Evolutionary conservation across 2,797 vertebrate genomes (phyloP).

Genomic region (Danio aesculapii): DNA sequence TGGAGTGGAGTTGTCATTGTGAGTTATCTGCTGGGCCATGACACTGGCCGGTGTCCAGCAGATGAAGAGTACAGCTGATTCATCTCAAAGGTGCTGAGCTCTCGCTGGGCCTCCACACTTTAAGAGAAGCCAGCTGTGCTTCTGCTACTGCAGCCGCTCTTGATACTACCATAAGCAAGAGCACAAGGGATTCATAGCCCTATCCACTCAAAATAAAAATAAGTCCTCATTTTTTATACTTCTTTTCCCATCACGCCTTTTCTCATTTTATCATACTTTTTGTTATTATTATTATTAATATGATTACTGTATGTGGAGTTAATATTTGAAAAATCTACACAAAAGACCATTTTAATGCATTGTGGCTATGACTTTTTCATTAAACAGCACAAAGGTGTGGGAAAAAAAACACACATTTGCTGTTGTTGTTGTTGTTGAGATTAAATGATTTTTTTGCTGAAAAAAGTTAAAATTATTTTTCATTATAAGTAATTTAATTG

Average conservation of each 20-base stretch:
- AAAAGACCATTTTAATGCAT: neutral
- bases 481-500: too few species aligned
- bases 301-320: too few species aligned
- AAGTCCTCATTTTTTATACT: too few species aligned
- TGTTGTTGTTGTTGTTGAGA: too few species aligned
- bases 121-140: slow-evolving; percentile 43
- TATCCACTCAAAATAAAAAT: neutral
- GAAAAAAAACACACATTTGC: too few species aligned
- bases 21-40: slow-evolving; percentile 28
- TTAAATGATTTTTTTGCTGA: too few species aligned
- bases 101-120: slow-evolving; percentile 31
- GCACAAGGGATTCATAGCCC: slow-evolving; percentile 21
- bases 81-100: slow-evolving; percentile 35
- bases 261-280: neutral
- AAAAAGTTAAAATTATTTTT: too few species aligned
- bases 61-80: slow-evolving; percentile 33
- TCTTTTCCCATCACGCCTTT: neutral
- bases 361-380: neutral
- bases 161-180: slow-evolving; percentile 3
- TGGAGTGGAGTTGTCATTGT: slow-evolving; percentile 14
- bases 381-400: neutral
- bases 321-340: neutral
- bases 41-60: slow-evolving; percentile 40
- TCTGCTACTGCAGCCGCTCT: neutral
- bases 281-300: too few species aligned